phyloP scores from a whole-genome alignment of 2,888 invertebrate genomes.

The Hyppa rectilinea region DNA sequence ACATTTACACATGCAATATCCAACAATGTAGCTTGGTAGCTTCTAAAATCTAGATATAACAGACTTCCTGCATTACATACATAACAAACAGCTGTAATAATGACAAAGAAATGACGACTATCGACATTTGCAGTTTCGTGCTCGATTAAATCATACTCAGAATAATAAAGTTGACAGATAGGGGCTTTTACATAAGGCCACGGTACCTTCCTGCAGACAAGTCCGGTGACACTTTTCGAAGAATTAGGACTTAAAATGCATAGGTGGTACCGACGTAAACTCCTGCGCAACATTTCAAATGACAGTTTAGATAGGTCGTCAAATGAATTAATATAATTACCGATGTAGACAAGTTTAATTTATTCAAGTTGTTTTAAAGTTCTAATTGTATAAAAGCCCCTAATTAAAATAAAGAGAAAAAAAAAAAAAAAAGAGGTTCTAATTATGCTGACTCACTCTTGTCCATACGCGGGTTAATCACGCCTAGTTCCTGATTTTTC shows the following conservation, averaged over 20 bases:
- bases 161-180: not conserved
- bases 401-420: too few species aligned
- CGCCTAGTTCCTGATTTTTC: not conserved
- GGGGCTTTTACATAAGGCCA: too few species aligned
- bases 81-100: slow-evolving; percentile 11
- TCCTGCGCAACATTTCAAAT: not conserved
- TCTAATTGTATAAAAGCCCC: too few species aligned
- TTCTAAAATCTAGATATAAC: not conserved
- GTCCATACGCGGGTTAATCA: not conserved
- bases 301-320: not conserved
- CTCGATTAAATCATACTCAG: not conserved
- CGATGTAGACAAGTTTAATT: not conserved
- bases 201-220: not conserved
- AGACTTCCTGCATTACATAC: slow-evolving; percentile 29
- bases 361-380: slow-evolving; percentile 1
- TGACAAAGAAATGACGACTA: slow-evolving; percentile 2
- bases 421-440: too few species aligned
- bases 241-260: not conserved
- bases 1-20: slow-evolving; percentile 25
- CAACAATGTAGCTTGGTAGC: slow-evolving; percentile 15
- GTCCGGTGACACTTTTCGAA: not conserved
- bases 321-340: not conserved
- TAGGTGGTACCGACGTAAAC: not conserved
- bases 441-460: not conserved
- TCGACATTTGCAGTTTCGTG: not conserved